Conservation (phyloP, 2,797 vertebrate species). For the Apogon talboti region DNA sequence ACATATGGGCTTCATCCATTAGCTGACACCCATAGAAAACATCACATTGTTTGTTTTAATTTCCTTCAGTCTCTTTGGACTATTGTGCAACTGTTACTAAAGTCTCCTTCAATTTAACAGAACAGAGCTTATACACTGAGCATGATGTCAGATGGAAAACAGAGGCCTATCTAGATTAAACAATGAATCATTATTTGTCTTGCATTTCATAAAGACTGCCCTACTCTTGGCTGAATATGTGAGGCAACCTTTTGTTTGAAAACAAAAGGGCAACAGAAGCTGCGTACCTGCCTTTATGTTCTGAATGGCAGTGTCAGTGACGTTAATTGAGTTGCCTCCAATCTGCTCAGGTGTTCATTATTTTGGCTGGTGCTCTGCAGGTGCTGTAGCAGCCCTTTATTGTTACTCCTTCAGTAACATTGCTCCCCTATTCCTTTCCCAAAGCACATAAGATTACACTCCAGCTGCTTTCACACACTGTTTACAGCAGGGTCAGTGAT, state of each 20-base stretch:
- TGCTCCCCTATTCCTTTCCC: slow-evolving; percentile 79
- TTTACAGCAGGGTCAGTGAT: slow-evolving; percentile 78
- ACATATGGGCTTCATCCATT: slow-evolving; percentile 26
- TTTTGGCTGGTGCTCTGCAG: slow-evolving; percentile 79
- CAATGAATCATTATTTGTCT: slow-evolving; percentile 93
- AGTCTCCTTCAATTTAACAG: slow-evolving; percentile 80
- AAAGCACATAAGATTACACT: slow-evolving; percentile 79
- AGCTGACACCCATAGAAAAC: slow-evolving; percentile 34
- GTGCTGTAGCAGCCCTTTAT: slow-evolving; percentile 75
- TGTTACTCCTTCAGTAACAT: slow-evolving; percentile 78
- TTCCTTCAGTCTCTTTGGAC: slow-evolving; percentile 22
- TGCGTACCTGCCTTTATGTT: slow-evolving; percentile 84
- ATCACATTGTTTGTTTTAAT: slow-evolving; percentile 38
- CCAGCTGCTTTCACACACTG: slow-evolving; percentile 80
- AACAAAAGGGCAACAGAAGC: slow-evolving; percentile 89
- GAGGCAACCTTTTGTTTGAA: slow-evolving; percentile 88
- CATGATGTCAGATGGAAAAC: slow-evolving; percentile 87
- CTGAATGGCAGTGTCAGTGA: slow-evolving; percentile 84
- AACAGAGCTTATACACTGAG: slow-evolving; percentile 77
- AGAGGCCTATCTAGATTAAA: slow-evolving; percentile 91
- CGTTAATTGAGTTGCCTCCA: slow-evolving; percentile 87
- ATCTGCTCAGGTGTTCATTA: slow-evolving; percentile 88
- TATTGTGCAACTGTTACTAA: slow-evolving; percentile 87
- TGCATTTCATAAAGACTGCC: slow-evolving; percentile 87
- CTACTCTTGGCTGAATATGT: slow-evolving; percentile 87